A percentile compares a stretch with the other conserved stretches of the same genome.
Conservation (phyloP, 2,113 vertebrate species). For the Talpa occidentalis region DNA sequence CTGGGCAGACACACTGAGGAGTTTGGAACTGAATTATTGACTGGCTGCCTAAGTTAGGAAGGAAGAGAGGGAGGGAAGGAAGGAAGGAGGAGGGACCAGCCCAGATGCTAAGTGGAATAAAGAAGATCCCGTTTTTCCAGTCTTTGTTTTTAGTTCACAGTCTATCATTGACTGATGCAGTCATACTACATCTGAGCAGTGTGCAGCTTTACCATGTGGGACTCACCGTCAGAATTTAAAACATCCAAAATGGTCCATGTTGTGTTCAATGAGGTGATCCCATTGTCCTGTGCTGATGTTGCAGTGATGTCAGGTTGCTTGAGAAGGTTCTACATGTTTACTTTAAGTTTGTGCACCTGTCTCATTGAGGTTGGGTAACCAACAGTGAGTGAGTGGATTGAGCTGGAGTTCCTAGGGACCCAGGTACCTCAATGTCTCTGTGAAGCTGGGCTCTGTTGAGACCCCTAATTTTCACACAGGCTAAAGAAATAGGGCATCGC, state of each 20-base stretch:
- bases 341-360: background rate
- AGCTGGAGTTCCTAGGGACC: background rate
- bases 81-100: background rate
- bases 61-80: background rate
- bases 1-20: background rate
- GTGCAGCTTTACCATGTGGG: too few species aligned
- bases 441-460: background rate
- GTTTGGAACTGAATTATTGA: background rate
- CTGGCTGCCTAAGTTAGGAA: background rate
- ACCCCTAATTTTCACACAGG: background rate
- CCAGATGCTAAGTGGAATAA: background rate
- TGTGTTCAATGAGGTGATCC: background rate
- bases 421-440: background rate
- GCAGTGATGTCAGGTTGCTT: background rate
- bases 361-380: background rate
- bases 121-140: background rate
- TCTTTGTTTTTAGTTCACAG: background rate
- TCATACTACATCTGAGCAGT: too few species aligned
- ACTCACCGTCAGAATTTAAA: background rate
- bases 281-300: background rate
- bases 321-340: background rate
- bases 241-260: background rate
- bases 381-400: background rate
- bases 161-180: background rate
- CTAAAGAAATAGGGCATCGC: background rate